Evolutionary conservation across 2,797 vertebrate species (phyloP).

Genomic region (Parotocinclus haroldoi): DNA sequence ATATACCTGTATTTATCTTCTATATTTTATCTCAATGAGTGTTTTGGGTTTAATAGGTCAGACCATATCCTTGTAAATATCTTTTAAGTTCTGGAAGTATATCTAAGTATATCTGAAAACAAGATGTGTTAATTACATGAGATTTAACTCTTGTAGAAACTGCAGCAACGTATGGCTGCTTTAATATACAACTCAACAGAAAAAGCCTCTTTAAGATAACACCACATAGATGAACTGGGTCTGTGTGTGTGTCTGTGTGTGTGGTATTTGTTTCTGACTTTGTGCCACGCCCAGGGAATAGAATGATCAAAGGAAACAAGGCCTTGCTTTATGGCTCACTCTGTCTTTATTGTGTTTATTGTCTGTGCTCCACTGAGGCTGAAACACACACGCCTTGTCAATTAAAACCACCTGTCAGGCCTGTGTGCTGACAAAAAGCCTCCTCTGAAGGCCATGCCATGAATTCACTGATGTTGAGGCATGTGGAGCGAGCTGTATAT

Average conservation of each 20-base stretch:
- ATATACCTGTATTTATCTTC: too few relatives aligned
- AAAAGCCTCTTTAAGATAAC: too few relatives aligned
- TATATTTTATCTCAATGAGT: too few relatives aligned
- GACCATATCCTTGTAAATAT: too few relatives aligned
- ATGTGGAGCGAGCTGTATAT: conserved; percentile 7
- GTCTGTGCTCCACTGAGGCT: conserved; percentile 55
- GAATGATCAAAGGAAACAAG: conserved; percentile 54
- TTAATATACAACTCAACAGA: too few relatives aligned
- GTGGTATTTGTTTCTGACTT: conserved; percentile 21
- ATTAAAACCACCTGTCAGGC: conserved; percentile 56
- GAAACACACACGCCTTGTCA: conserved; percentile 52
- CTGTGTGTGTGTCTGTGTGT: conserved; percentile 26
- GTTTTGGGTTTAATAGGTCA: too few relatives aligned
- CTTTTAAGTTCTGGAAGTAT: too few relatives aligned
- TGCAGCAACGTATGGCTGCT: too few relatives aligned
- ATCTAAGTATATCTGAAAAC: too few relatives aligned
- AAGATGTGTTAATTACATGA: too few relatives aligned
- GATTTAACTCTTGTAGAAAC: too few relatives aligned
- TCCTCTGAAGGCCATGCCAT: conserved; percentile 47
- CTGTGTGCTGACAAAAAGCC: conserved; percentile 44
- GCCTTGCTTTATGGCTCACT: conserved; percentile 55
- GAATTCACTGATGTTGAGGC: conserved; percentile 31
- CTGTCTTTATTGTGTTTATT: conserved; percentile 60
- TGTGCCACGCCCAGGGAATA: conserved; percentile 49
- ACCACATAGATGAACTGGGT: too few relatives aligned